These are phyloP conservation scores for Corticium candelabrum DNA, from an alignment of 37 sponge, comb jelly and placozoan species.

Conservation along the genomic window DNA sequence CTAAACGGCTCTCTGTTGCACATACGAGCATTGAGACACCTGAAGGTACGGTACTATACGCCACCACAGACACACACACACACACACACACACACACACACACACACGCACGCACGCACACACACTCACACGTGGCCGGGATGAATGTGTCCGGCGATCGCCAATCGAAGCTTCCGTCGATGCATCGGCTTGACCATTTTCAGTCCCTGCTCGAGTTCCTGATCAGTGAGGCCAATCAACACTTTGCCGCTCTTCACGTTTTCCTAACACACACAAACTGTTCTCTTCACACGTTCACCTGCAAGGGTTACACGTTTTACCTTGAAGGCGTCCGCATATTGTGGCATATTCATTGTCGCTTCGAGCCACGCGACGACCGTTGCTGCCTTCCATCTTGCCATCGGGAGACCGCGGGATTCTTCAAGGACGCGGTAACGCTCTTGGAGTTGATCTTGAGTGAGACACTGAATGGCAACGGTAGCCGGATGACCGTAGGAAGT, in stretches of 20 bases:
- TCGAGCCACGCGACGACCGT: slow-evolving; percentile 12
- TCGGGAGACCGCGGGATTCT: background rate
- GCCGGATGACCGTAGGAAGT: too few species aligned
- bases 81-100: background rate
- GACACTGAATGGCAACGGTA: background rate
- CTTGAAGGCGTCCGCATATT: background rate
- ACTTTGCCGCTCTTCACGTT: slow-evolving; percentile 8
- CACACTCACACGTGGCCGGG: slow-evolving; percentile 12
- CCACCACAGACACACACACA: background rate
- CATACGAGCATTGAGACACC: background rate
- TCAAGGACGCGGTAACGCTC: background rate
- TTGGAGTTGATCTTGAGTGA: slow-evolving; percentile 5
- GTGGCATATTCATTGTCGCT: background rate
- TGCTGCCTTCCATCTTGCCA: background rate
- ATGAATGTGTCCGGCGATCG: slow-evolving; percentile 50
- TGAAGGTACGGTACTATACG: background rate
- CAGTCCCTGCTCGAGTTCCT: slow-evolving; percentile 55
- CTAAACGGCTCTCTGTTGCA: too few species aligned
- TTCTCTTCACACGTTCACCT: background rate
- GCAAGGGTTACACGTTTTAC: background rate
- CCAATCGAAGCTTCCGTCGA: slow-evolving; percentile 60
- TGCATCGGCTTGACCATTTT: slow-evolving; percentile 64
- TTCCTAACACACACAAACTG: background rate
- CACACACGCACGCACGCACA: background rate
- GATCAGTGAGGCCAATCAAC: slow-evolving; percentile 2